These are phyloP conservation scores for Callitettix versicolor DNA, from an alignment of 1,140 invertebrate genomes.

Conservation along the genomic window DNA sequence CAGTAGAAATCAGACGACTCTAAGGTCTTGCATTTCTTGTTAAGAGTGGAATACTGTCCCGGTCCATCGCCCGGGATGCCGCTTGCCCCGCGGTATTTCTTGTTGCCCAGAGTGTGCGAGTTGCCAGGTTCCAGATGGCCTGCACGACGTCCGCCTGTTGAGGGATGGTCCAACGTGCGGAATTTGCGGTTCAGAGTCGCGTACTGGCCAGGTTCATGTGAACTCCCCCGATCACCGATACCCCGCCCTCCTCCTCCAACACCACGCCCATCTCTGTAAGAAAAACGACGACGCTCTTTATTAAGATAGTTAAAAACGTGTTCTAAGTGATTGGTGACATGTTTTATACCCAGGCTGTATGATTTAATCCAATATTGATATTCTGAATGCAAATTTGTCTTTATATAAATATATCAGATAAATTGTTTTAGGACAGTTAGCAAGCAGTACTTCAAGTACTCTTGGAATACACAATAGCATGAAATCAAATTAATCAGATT, in stretches of 20 bases:
- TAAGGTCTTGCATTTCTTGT: slow-evolving; percentile 89
- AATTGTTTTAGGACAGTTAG: too few relatives aligned
- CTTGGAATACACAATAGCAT: too few relatives aligned
- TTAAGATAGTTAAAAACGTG: too few relatives aligned
- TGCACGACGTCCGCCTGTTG: slow-evolving; percentile 2
- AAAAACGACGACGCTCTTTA: slow-evolving; percentile 6
- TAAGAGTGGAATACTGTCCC: slow-evolving; percentile 53
- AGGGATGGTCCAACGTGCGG: slow-evolving; percentile 28
- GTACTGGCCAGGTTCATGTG: slow-evolving; percentile 58
- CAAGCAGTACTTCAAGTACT: too few relatives aligned
- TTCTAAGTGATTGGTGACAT: too few relatives aligned
- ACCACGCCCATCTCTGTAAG: slow-evolving; percentile 28
- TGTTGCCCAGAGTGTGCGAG: slow-evolving; percentile 25
- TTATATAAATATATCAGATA: too few relatives aligned
- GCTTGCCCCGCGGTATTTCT: slow-evolving; percentile 15
- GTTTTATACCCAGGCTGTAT: too few relatives aligned
- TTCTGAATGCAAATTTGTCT: too few relatives aligned
- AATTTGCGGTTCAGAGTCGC: slow-evolving; percentile 41
- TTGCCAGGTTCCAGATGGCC: slow-evolving; percentile 21
- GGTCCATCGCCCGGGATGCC: slow-evolving; percentile 28
- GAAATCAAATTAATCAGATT: too few relatives aligned
- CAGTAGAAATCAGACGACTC: slow-evolving; percentile 90
- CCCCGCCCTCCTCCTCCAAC: slow-evolving; percentile 28
- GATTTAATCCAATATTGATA: too few relatives aligned
- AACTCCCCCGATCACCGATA: slow-evolving; percentile 36